These are phyloP conservation scores for Gymnodraco acuticeps DNA, from an alignment of 2,797 vertebrate species.

Conservation along the genomic window DNA sequence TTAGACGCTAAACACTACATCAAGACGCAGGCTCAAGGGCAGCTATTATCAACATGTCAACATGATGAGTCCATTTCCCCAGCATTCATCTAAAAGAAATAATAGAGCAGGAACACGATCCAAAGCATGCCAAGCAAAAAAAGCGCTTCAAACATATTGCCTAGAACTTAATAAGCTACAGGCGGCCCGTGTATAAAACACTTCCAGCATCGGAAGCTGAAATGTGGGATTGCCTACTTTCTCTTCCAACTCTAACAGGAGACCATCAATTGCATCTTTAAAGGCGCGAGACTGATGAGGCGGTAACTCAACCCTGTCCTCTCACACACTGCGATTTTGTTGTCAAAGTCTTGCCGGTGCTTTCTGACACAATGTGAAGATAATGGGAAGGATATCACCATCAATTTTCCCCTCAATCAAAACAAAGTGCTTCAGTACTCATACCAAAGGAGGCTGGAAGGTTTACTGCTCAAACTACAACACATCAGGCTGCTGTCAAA, in stretches of 20 bases:
- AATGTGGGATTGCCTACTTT: slow-evolving; percentile 20
- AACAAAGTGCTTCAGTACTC: slow-evolving; percentile 28
- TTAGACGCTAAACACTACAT: slow-evolving; percentile 76
- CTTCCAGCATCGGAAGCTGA: slow-evolving; percentile 34
- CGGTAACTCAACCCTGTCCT: slow-evolving; percentile 29
- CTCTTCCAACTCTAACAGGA: slow-evolving; percentile 34
- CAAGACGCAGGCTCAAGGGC: slow-evolving; percentile 79
- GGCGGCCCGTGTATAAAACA: slow-evolving; percentile 64
- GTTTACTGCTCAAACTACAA: slow-evolving; percentile 16
- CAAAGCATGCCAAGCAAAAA: slow-evolving; percentile 47
- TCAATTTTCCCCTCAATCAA: slow-evolving; percentile 10
- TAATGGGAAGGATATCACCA: slow-evolving; percentile 52
- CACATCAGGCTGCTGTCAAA: slow-evolving; percentile 25
- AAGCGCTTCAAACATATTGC: slow-evolving; percentile 62
- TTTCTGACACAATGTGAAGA: slow-evolving; percentile 13
- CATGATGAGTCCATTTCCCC: slow-evolving; percentile 79
- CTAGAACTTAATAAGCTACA: slow-evolving; percentile 67
- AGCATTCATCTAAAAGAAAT: slow-evolving; percentile 73
- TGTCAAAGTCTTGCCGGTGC: slow-evolving; percentile 50
- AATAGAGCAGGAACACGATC: slow-evolving; percentile 57
- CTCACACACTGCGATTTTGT: slow-evolving; percentile 58
- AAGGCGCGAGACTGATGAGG: slow-evolving; percentile 55
- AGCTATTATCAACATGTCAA: slow-evolving; percentile 81
- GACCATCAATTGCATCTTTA: slow-evolving; percentile 61
- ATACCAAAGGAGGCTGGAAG: slow-evolving; percentile 24